These are phyloP conservation scores for Drosophila rellima DNA, from an alignment of 2,888 invertebrate species.

Conservation along the genomic window DNA sequence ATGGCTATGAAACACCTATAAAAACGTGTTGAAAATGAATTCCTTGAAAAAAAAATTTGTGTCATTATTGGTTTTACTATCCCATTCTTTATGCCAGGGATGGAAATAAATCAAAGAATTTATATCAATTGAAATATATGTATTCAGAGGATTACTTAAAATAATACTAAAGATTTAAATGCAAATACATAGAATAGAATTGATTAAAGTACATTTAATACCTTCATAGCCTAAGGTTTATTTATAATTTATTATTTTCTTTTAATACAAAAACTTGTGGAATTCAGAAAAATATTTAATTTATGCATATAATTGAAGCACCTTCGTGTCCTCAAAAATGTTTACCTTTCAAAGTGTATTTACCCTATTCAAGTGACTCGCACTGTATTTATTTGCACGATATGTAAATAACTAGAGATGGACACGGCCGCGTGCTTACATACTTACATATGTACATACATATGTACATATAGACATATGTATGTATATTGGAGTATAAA, in stretches of 20 bases:
- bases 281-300: neutral
- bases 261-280: neutral
- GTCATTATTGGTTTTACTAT: no score
- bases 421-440: neutral
- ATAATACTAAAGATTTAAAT: no score
- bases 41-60: no score
- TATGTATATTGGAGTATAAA: neutral
- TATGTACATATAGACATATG: neutral
- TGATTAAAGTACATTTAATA: neutral
- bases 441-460: neutral
- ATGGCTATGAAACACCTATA: neutral
- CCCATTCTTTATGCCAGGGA: no score
- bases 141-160: no score
- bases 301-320: neutral
- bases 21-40: no score
- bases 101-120: no score
- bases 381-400: constrained; percentile 13
- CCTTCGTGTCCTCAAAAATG: neutral
- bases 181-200: no score
- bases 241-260: neutral
- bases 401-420: neutral
- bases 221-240: neutral
- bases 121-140: neutral
- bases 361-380: constrained; percentile 16
- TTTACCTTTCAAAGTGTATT: neutral